Evolutionary conservation across 2,888 invertebrate genomes (phyloP), one percentile per base, ranked within the genome.

Genomic region (Agonopterix alstromeriana): DNA sequence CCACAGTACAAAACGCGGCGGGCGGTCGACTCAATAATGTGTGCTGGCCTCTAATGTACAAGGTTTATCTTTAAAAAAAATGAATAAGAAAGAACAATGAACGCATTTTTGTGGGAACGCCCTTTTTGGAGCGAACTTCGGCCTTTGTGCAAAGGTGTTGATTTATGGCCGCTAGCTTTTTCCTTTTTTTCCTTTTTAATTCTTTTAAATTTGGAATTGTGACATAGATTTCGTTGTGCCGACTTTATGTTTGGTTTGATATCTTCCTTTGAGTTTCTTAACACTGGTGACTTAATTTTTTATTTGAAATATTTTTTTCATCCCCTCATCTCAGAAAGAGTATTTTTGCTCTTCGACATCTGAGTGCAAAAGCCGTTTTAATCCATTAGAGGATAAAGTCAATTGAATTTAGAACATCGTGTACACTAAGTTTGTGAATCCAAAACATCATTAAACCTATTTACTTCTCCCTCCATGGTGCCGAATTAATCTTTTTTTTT

Each of bases 51-150:
- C 52, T 55, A 59, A 58, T 56, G 56, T 49, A 52, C 53, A 40
- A 51, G 53, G 67, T 67, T 71, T 70, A 70, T 70, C 70, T 70
- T 60, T 53, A 64, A 67, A 67, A 63, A 58, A 61, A 57, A 60
- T 53, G 54, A 60, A 66, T 49, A 50, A 48, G 49, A 56, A 61
- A 67, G 69, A 70, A 73, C 73, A 73, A 73, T 70, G 62, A 60
- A 57, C 48, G 54, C 54, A 54, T 61, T 68, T 63, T 65, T 67
- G 62, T 63, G 61, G 53, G 56, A 52, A 55, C 56, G 47, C 55
- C 59, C 56, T 57, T 61, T 59, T 59, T 52, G 46, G 55, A 54
- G 46, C 42, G 51, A 57, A 48, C 48, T 44, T 50, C 50, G 52
- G 51, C 53, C 53, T 55, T 60, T 52, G 54, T 51, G 53, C 50